Base-by-base conservation (phyloP, 2,113 vertebrate species). In the Ochotona curzoniae region DNA sequence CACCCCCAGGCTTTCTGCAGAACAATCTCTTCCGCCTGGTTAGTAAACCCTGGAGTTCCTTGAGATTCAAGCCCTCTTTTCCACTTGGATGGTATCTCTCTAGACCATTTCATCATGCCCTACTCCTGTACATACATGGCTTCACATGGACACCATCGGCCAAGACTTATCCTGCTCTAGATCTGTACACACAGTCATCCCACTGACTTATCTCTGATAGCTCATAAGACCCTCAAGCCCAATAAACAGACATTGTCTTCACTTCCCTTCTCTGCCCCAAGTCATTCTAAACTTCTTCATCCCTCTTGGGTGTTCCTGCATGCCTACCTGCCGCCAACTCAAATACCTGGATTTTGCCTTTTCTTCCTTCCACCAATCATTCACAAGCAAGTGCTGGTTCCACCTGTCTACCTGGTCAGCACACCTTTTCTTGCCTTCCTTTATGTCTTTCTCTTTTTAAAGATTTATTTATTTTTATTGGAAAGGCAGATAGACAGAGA, bases 321-420 rank as follows among this genome's bases (percentile, higher is more conserved):
- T 76, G 82, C 15, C 57, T 73, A 44, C n/a, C 7, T 63, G 28
- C 32, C 73, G n/a, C 64, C 71, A 79, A 61, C 61, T 74, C 5
- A 87, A 78, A 94, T 90, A 63, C n/a, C 21, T 87, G n/a, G 23
- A 93, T 5, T 89, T 84, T 80, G 47, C 49, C n/a, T 25, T 92
- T 66, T 35, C n/a, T 60, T 73, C 49, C 30, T 70, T 70, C 60
- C 30, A 61, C 12, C 28, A 70, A 23, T 67, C 63, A 79, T 57
- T 75, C 71, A 86, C 87, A 35, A 89, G 17, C 76, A 81, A 30
- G 23, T 64, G 3, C 38, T 25, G 10, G 20, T 15, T 30, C 35
- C 64, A 73, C 54, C 35, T 83, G 8, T 30, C 35, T 73, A 73
- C 54, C 35, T 83, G 8, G 23, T 35, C 63, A 66, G 26, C 26